Conservation (phyloP, 2,113 vertebrate genomes). For the Tapirus terrestris region DNA sequence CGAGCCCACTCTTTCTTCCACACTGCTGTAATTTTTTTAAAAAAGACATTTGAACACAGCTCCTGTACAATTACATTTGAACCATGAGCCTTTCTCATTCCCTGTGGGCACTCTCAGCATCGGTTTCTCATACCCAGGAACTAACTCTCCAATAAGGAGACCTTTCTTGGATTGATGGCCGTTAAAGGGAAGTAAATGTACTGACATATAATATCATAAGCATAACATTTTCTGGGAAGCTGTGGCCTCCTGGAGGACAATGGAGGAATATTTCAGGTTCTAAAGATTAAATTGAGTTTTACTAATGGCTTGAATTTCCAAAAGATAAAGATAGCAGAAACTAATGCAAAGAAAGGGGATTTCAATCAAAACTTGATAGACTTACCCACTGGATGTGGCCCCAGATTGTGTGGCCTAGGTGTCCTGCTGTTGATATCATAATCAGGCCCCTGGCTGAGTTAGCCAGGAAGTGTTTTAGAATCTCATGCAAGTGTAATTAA, state of each 20-base stretch:
- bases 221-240: background rate
- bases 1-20: background rate
- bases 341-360: background rate
- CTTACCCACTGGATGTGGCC: background rate
- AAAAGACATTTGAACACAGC: background rate
- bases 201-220: background rate
- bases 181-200: background rate
- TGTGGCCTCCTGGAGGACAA: constrained; percentile 34
- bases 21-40: background rate
- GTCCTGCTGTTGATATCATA: constrained; percentile 10
- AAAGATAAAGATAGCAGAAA: background rate
- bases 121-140: background rate
- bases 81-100: background rate
- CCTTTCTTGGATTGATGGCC: background rate
- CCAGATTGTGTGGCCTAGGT: background rate
- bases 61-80: background rate
- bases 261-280: background rate
- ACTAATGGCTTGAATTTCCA: constrained; percentile 6
- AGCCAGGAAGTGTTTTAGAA: background rate
- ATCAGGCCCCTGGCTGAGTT: background rate
- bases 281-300: constrained; percentile 22
- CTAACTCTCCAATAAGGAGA: background rate
- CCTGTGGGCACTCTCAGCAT: background rate
- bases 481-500: constrained; percentile 51
- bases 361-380: constrained; percentile 5